Percentiles rank a stretch among this genome's conserved stretches.
phyloP scores from a whole-genome alignment of 2,797 vertebrate species.

The Falco novaeseelandiae region DNA sequence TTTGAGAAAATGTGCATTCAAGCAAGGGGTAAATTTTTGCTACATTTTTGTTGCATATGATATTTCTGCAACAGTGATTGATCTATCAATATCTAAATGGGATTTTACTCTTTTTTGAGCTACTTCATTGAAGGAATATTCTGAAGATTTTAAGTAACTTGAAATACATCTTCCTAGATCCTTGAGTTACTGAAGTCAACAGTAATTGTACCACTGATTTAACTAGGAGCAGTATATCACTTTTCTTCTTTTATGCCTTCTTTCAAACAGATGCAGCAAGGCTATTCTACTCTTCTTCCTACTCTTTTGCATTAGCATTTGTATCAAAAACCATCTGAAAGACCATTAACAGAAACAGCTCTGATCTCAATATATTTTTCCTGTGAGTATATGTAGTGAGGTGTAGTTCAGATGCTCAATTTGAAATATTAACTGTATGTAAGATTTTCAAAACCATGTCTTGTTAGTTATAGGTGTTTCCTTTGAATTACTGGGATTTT shows the following conservation, averaged over 20 bases:
- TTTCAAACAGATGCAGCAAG: not conserved
- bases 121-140: not conserved
- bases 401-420: not conserved
- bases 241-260: not conserved
- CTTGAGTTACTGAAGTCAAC: not conserved
- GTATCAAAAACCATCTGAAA: not conserved
- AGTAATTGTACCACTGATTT: not conserved
- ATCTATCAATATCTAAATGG: not conserved
- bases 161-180: not conserved
- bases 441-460: not conserved
- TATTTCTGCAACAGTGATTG: not conserved
- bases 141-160: not conserved
- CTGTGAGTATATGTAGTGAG: not conserved
- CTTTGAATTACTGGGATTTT: not conserved
- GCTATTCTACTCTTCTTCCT: not conserved
- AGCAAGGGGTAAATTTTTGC: not conserved
- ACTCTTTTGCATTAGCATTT: not conserved
- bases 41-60: not conserved
- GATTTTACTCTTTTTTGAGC: not conserved
- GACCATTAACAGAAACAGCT: not conserved
- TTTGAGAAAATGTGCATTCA: constrained; percentile 15
- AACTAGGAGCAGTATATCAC: not conserved
- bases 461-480: not conserved
- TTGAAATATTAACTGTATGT: not conserved
- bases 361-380: not conserved